A percentile compares a stretch with the other conserved stretches of the same genome.
phyloP scores from a whole-genome alignment of 2,113 vertebrate species.

The Rissa tridactyla region DNA sequence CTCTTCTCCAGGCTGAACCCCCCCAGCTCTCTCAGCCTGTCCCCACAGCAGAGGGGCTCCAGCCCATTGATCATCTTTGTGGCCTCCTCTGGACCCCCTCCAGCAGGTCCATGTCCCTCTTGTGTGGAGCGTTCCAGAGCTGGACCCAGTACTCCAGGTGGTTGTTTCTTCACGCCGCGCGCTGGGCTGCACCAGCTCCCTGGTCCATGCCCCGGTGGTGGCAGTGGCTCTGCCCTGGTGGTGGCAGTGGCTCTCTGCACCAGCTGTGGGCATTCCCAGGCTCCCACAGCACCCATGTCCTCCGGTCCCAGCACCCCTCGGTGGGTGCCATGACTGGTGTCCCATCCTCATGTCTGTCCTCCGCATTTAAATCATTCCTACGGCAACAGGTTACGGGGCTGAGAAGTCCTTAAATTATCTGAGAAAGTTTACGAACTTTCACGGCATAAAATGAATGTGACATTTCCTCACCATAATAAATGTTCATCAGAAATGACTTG shows the following conservation, averaged over 20 bases:
- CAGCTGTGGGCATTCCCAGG: accelerated
- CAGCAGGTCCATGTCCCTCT: background rate
- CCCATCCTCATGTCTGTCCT: background rate
- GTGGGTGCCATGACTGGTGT: accelerated
- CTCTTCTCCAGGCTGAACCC: background rate
- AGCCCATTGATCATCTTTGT: background rate
- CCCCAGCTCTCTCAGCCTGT: background rate
- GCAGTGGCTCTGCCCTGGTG: background rate
- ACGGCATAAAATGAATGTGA: background rate
- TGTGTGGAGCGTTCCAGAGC: background rate
- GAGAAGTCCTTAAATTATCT: background rate
- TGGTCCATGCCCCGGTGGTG: accelerated
- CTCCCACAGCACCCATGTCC: accelerated
- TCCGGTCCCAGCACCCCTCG: accelerated
- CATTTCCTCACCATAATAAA: constrained; percentile 49
- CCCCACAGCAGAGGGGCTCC: background rate
- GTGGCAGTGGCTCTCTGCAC: background rate
- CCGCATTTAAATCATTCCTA: background rate
- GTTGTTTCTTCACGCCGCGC: accelerated
- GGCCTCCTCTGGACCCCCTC: background rate
- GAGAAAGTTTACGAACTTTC: background rate
- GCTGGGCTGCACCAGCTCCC: background rate
- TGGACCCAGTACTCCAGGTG: background rate
- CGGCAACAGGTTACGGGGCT: background rate
- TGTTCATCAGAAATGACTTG: constrained; percentile 37